A percentile compares a stretch with the other conserved stretches of the same genome.
Conservation (phyloP, 1,140 invertebrate species). For the Oncopodura yosiiana region DNA sequence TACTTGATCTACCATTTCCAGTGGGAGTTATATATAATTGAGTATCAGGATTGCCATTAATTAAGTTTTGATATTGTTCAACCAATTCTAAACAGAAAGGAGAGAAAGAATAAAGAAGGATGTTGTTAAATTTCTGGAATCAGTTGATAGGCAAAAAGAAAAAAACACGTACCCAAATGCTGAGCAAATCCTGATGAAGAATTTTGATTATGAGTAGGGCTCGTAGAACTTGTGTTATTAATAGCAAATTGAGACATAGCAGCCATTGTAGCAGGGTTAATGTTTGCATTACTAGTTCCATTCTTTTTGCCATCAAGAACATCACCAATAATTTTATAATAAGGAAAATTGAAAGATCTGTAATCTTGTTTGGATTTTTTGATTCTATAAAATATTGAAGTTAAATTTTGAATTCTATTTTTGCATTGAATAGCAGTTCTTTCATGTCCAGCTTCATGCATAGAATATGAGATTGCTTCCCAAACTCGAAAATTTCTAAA, state of each 20-base stretch:
- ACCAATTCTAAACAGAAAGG: slow-evolving; percentile 27
- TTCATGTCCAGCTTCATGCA: slow-evolving; percentile 33
- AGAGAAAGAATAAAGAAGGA: too few relatives aligned
- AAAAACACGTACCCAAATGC: too few relatives aligned
- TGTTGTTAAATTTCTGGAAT: too few relatives aligned
- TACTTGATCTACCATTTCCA: slow-evolving; percentile 23
- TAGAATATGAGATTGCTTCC: slow-evolving; percentile 34
- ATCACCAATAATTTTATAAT: slow-evolving; percentile 34
- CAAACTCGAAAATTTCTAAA: slow-evolving; percentile 33
- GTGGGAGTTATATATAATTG: slow-evolving; percentile 16
- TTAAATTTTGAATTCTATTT: slow-evolving; percentile 35
- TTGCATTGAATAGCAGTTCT: slow-evolving; percentile 35
- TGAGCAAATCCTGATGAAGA: slow-evolving; percentile 5
- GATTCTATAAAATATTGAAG: slow-evolving; percentile 34
- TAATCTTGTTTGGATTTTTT: slow-evolving; percentile 35
- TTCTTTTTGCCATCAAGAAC: slow-evolving; percentile 35
- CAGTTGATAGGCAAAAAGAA: too few relatives aligned
- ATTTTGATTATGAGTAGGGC: neutral
- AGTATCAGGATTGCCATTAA: slow-evolving; percentile 33
- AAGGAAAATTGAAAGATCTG: slow-evolving; percentile 33
- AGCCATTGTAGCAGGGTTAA: slow-evolving; percentile 10
- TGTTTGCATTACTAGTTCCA: slow-evolving; percentile 12
- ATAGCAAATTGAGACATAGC: too few relatives aligned
- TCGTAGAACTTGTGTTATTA: slow-evolving; percentile 15
- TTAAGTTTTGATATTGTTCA: slow-evolving; percentile 33